Evolutionary conservation across 2,113 vertebrate genomes (phyloP), one percentile per base, ranked within the genome.

Genomic region (Menidia beryllina): DNA sequence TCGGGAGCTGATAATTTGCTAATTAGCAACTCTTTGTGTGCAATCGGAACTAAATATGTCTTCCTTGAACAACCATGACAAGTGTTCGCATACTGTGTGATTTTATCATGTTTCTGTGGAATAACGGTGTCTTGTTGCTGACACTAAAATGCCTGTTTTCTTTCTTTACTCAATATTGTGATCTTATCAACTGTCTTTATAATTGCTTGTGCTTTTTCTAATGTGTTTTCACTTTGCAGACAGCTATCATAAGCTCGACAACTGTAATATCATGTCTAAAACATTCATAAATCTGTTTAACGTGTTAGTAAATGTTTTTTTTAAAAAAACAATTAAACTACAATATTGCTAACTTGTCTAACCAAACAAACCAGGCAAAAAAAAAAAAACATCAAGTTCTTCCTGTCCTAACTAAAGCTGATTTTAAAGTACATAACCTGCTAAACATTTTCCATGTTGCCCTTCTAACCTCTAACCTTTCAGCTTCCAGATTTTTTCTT

Each of bases 391-490:
- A 70, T 74, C 87, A 82, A 87, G 83, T 88, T 84, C 82, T 90
- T 91, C 85, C 86, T 82, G 80, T 89, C 90, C 84, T 80, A 88
- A 88, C 86, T 91, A 93, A 92, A 91, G 83, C 82, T 88, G 78
- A 88, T 76, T 90, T n/a, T 89, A 93, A 91, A 86, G 87, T 72
- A 84, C 89, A 88, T 90, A 91, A 93, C 91, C 77, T 93, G 92
- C 88, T 93, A 93, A 94, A 91, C 89, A 19, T 89, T 88, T 92
- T 82, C 84, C 69, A 87, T 91, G 87, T 92, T 91, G 84, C 91
- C 89, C 89, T 93, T 91, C 91, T 94, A 94, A 94, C 90, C 83
- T 92, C 88, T 95, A 93, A 96, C 93, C 86, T 93, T 93, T 95
- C 87, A 94, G 88, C 92, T 94, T 94, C 91, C 93, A 92, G 93